Evolutionary conservation across 2,888 invertebrate species (phyloP).

Genomic region (Sarcophaga subvicina): DNA sequence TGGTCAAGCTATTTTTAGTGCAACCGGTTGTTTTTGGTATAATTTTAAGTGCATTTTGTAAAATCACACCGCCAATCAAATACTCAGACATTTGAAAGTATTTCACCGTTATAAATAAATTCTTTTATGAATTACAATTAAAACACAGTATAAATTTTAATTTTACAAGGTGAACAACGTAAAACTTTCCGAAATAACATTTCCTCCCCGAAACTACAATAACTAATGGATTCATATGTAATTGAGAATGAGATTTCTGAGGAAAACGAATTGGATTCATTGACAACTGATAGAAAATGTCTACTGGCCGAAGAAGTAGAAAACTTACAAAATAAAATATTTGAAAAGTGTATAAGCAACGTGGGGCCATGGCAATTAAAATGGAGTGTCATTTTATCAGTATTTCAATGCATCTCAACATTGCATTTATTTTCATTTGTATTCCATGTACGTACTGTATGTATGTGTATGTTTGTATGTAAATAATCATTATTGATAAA

Average conservation of each 20-base stretch:
- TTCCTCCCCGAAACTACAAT: neutral
- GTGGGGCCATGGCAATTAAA: constrained; percentile 84
- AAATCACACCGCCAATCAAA: no score
- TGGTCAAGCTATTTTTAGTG: neutral
- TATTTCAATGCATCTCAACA: constrained; percentile 85
- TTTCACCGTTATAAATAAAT: constrained; percentile 46
- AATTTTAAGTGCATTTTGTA: neutral
- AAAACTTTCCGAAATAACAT: neutral
- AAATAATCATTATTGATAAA: neutral
- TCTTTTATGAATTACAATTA: constrained; percentile 2
- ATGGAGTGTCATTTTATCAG: constrained; percentile 83
- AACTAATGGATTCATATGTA: constrained; percentile 26
- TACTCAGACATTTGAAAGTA: neutral
- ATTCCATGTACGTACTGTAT: constrained; percentile 81
- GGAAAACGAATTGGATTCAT: constrained; percentile 42
- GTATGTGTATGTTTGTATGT: neutral
- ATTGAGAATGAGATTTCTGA: constrained; percentile 25
- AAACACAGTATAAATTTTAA: constrained; percentile 46
- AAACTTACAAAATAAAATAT: constrained; percentile 70
- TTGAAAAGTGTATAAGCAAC: constrained; percentile 82
- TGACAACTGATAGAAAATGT: neutral
- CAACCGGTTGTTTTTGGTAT: neutral
- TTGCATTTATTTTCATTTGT: constrained; percentile 86
- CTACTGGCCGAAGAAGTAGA: constrained; percentile 71
- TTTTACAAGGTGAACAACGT: constrained; percentile 42